phyloP scores from a whole-genome alignment of 2,888 invertebrate species.

The Lamproptera curius region DNA sequence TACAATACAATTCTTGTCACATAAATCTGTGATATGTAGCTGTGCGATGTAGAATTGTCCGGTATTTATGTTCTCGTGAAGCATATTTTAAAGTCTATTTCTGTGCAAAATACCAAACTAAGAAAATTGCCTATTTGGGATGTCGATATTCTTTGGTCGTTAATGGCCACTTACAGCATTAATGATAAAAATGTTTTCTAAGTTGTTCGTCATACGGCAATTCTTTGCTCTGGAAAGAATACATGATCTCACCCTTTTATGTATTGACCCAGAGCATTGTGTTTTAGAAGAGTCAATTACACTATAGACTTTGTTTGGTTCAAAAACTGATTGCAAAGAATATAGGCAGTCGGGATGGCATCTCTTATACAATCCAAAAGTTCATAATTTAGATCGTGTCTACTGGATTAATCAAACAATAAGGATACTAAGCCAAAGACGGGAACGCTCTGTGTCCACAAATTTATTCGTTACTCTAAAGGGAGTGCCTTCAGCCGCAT shows the following conservation, averaged over 20 bases:
- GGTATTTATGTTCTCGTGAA: not conserved
- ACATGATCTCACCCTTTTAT: not conserved
- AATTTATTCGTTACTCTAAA: not conserved
- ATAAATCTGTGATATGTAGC: not conserved
- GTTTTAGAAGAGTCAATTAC: not conserved
- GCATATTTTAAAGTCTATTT: not conserved
- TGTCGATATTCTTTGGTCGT: not conserved
- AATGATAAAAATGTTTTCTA: not conserved
- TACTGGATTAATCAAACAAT: slow-evolving; percentile 19
- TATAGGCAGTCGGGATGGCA: slow-evolving; percentile 27
- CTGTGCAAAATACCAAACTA: not conserved
- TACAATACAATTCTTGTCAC: too few species aligned
- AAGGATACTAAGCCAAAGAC: slow-evolving; percentile 6
- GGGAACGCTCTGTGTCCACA: not conserved
- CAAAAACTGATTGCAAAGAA: slow-evolving; percentile 25
- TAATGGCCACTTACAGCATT: not conserved
- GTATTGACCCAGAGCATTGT: not conserved
- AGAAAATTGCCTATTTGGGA: not conserved
- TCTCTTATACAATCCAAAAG: slow-evolving; percentile 6
- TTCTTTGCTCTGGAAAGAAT: not conserved
- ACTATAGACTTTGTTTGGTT: slow-evolving; percentile 22
- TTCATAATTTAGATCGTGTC: slow-evolving; percentile 13
- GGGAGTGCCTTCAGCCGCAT: too few species aligned
- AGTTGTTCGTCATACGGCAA: not conserved
- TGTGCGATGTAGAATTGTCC: not conserved